These are phyloP conservation scores for Corythornis madagascariensis DNA, from an alignment of 2,113 vertebrate genomes.

Conservation along the genomic window DNA sequence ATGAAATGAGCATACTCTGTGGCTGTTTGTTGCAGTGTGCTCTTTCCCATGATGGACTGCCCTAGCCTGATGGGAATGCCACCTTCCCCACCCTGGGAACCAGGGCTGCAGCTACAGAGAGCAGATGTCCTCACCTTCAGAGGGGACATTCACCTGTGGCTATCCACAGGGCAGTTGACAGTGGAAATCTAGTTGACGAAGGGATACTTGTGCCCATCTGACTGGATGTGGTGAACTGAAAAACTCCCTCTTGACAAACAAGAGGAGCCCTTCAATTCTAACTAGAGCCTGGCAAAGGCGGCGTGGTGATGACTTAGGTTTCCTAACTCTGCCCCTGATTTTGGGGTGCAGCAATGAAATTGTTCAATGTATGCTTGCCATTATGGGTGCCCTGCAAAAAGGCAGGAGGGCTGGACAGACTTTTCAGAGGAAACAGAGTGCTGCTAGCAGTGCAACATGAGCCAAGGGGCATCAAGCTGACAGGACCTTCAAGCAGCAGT, in stretches of 20 bases:
- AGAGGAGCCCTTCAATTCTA: background rate
- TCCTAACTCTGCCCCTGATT: background rate
- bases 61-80: background rate
- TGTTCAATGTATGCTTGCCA: accelerated
- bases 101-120: background rate
- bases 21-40: background rate
- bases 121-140: background rate
- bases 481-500: background rate
- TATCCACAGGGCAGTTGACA: background rate
- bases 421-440: background rate
- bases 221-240: background rate
- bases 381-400: background rate
- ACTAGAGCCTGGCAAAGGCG: background rate
- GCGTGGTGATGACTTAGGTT: background rate
- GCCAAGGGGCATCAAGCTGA: background rate
- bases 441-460: background rate
- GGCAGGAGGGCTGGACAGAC: background rate
- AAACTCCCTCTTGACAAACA: background rate
- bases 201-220: background rate
- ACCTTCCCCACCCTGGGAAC: background rate
- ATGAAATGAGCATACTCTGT: background rate
- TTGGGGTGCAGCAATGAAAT: background rate
- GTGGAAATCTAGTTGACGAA: background rate
- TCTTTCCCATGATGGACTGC: background rate
- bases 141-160: background rate